These are phyloP conservation scores for Pteromalus puparum DNA, from an alignment of 1,140 invertebrate genomes.

Conservation along the genomic window DNA sequence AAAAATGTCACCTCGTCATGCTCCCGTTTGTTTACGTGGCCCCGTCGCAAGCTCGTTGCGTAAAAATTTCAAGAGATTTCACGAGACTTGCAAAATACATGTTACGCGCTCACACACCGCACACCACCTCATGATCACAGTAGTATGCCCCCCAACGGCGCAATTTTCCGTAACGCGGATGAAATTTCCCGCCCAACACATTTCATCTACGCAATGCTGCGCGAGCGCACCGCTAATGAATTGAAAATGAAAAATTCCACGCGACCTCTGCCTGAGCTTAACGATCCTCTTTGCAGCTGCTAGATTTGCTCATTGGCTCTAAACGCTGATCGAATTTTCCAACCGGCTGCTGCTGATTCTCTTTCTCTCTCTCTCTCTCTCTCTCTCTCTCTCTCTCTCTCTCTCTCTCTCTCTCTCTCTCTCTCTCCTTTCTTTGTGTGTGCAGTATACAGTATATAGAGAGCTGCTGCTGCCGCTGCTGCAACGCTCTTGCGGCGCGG, in stretches of 20 bases:
- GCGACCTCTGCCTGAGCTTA: not conserved
- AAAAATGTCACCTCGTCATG: not conserved
- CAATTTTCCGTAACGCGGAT: not conserved
- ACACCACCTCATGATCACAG: too few species aligned
- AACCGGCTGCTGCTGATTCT: slow-evolving; percentile 12
- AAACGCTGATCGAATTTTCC: slow-evolving; percentile 48
- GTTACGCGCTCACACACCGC: too few species aligned
- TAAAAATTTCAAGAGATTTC: slow-evolving; percentile 36
- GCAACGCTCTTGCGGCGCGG: slow-evolving; percentile 12
- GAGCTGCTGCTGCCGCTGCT: not conserved
- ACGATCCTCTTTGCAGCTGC: slow-evolving; percentile 36
- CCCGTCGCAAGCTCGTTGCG: not conserved
- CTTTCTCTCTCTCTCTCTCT: not conserved
- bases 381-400: slow-evolving; percentile 23
- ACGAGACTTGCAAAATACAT: slow-evolving; percentile 23
- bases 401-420: not conserved
- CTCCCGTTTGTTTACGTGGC: not conserved
- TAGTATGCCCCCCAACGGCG: too few species aligned
- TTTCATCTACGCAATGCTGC: not conserved
- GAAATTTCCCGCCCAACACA: too few species aligned
- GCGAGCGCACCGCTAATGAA: not conserved
- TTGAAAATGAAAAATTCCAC: not conserved
- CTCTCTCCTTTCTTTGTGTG: slow-evolving; percentile 16
- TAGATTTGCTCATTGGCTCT: slow-evolving; percentile 20
- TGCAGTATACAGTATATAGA: not conserved